phyloP scores from a whole-genome alignment of 1,140 invertebrate genomes.

The Orussus abietinus region DNA sequence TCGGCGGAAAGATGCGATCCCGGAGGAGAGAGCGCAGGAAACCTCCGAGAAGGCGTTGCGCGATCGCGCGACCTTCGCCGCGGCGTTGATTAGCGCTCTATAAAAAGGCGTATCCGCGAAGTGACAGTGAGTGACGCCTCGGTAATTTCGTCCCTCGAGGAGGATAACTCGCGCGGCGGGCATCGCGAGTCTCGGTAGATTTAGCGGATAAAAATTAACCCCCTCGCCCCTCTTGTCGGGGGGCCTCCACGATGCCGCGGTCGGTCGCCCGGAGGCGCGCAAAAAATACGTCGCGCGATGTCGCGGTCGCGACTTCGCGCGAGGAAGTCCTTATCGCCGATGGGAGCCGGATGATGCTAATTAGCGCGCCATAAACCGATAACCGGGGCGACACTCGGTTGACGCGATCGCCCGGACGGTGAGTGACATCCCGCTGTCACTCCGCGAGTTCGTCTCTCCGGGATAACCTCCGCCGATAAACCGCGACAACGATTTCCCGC shows the following conservation, averaged over 20 bases:
- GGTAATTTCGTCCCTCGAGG: too few species aligned
- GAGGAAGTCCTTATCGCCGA: constrained; percentile 14
- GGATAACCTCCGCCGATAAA: constrained; percentile 50
- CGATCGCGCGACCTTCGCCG: too few species aligned
- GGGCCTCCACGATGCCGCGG: constrained; percentile 11
- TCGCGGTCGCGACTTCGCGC: constrained; percentile 21
- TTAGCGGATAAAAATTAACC: too few species aligned
- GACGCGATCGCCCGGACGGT: constrained; percentile 28
- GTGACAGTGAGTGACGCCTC: too few species aligned
- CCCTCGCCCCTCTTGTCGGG: too few species aligned
- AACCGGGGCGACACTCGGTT: constrained; percentile 49
- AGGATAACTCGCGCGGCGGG: too few species aligned
- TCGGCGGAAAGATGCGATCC: too few species aligned
- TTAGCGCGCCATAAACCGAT: constrained; percentile 51
- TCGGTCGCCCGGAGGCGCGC: constrained; percentile 13
- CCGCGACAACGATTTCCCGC: constrained; percentile 24
- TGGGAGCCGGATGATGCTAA: constrained; percentile 39
- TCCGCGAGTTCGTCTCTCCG: constrained; percentile 49
- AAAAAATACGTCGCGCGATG: constrained; percentile 13
- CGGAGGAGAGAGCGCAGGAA: too few species aligned
- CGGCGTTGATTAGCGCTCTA: too few species aligned
- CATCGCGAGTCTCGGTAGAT: too few species aligned
- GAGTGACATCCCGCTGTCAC: constrained; percentile 30
- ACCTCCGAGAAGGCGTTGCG: too few species aligned
- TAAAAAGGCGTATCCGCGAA: too few species aligned